Evolutionary conservation across 1,140 invertebrate genomes (phyloP), one percentile per base, ranked within the genome.

Genomic region (Nasonia longicornis): DNA sequence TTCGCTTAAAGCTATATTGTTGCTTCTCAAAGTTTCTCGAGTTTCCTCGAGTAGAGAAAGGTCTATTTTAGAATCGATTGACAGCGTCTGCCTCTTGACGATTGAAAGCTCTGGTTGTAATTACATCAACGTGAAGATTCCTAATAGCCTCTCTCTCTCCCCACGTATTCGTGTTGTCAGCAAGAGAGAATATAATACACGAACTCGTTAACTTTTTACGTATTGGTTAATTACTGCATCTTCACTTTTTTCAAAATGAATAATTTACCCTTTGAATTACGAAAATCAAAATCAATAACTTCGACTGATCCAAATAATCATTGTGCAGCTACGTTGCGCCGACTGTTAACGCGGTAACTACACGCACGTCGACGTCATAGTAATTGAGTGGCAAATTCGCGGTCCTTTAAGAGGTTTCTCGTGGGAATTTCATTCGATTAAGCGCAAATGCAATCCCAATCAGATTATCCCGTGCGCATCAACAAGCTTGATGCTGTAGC

Each of bases 371-470:
- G 2, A 35, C 42, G 52, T 52, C 11, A 3, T 31, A 58, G 45
- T 71, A 79, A 79, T 79, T 64, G 69, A 79, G 45, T 72, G 69
- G 52, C 42, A 12, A 79, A 79, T 72, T 79, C 29, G 52, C 69
- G 52, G 77, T 72, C 45, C 69, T 72, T 79, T 26, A 79, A 79
- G 77, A 72, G 77, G 45, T 42, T 64, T 77, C 69, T 72, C 29
- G 2, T 12, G 67, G 48, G 35, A 26, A 72, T 79, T 72, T 72
- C 38, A 72, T 63, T 72, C 64, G 77, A 72, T 58, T 70, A 45
- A 79, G 29, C 69, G 67, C 20, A 79, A 63, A 79, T 79, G 45
- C 69, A 79, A 72, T 22, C 48, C 52, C 48, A 63, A 79, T 64
- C 48, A 42, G 69, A 79, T 79, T 79, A 79, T 71, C 69, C 52